Evolutionary conservation across 92 coral and sea anemone genomes (phyloP).

Genomic region (Phenganax marumi): DNA sequence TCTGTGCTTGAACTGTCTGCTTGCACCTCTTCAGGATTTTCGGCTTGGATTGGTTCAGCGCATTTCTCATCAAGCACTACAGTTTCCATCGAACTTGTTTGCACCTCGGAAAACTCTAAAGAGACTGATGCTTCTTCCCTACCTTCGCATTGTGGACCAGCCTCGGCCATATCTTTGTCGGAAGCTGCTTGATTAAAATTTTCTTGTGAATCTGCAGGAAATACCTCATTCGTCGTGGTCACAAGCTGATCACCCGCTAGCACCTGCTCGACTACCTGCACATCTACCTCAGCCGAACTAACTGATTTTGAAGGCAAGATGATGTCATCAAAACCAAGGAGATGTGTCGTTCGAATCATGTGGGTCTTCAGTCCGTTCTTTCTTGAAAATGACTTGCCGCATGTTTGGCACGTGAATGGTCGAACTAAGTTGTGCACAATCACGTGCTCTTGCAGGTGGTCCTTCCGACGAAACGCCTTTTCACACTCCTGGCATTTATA

Average conservation of each 20-base stretch:
- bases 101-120: slow-evolving; percentile 10
- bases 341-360: slow-evolving; percentile 38
- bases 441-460: slow-evolving; percentile 38
- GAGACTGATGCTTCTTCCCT: background rate
- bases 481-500: slow-evolving; percentile 33
- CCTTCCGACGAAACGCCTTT: slow-evolving; percentile 39
- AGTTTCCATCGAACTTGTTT: slow-evolving; percentile 10
- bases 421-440: slow-evolving; percentile 33
- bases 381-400: slow-evolving; percentile 40
- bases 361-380: slow-evolving; percentile 43
- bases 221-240: background rate
- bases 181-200: background rate
- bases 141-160: background rate
- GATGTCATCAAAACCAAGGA: slow-evolving; percentile 12
- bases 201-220: slow-evolving; percentile 16
- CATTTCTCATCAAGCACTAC: slow-evolving; percentile 11
- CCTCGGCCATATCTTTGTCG: background rate
- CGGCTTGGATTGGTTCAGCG: background rate
- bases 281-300: background rate
- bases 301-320: background rate
- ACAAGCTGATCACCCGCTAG: background rate
- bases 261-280: background rate
- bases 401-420: slow-evolving; percentile 29
- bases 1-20: background rate
- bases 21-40: background rate